Percentiles rank a stretch among this genome's conserved stretches.
Conservation (phyloP, 2,888 invertebrate genomes). For the Lordiphosa fenestrarum region DNA sequence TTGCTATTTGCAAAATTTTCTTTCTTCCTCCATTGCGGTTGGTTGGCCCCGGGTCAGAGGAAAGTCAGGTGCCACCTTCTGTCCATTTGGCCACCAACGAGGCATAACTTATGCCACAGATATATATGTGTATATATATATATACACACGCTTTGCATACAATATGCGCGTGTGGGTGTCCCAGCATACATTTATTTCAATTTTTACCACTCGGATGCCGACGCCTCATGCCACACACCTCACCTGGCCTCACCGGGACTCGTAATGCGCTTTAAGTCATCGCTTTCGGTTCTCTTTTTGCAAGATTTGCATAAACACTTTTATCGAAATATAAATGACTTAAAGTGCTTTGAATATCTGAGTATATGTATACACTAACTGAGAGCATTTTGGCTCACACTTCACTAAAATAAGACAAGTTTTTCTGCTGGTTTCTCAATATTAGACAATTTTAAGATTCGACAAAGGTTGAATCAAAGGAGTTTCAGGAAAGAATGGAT, state of each 20-base stretch:
- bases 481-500: too few relatives aligned
- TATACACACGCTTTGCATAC: conserved; percentile 28
- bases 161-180: conserved; percentile 34
- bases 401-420: too few relatives aligned
- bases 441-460: too few relatives aligned
- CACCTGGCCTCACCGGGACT: not conserved
- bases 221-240: conserved; percentile 6
- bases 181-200: conserved; percentile 67
- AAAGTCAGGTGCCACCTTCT: conserved; percentile 34
- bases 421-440: too few relatives aligned
- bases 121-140: conserved; percentile 31
- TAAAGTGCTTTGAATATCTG: conserved; percentile 49
- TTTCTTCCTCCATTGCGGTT: conserved; percentile 34
- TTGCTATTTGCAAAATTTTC: conserved; percentile 69
- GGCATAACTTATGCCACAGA: conserved; percentile 50
- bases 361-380: conserved; percentile 20
- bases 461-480: too few relatives aligned
- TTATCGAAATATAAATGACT: conserved; percentile 69
- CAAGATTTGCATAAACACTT: conserved; percentile 70
- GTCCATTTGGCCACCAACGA: conserved; percentile 35
- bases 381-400: not conserved
- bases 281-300: conserved; percentile 36
- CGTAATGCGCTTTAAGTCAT: conserved; percentile 41
- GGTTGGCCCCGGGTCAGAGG: conserved; percentile 47
- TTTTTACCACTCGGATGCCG: conserved; percentile 50